Evolutionary conservation across 2,888 invertebrate species (phyloP).

Genomic region (Criorhina ranunculi): DNA sequence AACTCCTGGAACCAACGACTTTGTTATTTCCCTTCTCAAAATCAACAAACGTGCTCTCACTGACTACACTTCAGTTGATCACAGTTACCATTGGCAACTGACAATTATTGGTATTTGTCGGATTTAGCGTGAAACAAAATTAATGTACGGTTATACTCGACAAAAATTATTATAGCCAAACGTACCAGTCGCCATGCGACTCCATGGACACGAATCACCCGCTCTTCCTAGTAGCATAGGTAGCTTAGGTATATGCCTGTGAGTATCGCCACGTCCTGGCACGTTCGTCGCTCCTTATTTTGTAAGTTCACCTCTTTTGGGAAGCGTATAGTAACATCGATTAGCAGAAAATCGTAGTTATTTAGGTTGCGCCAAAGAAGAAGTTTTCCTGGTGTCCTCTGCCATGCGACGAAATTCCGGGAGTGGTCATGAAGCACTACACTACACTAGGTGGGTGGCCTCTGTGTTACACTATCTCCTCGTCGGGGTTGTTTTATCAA

Average conservation of each 20-base stretch:
- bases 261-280: constrained; percentile 72
- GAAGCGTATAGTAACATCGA: constrained; percentile 74
- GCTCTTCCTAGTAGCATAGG: no score
- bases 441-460: constrained; percentile 38
- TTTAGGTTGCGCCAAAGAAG: constrained; percentile 63
- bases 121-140: constrained; percentile 72
- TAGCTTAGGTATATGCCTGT: no score
- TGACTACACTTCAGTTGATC: constrained; percentile 59
- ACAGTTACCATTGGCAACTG: constrained; percentile 72
- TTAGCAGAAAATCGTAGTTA: constrained; percentile 71
- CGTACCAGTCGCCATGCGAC: constrained; percentile 73
- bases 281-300: constrained; percentile 38
- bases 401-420: constrained; percentile 73
- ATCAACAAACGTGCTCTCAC: no score
- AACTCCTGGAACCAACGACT: no score
- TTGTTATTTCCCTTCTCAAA: no score
- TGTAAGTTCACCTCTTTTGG: constrained; percentile 27
- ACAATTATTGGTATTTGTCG: constrained; percentile 73
- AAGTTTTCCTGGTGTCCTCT: constrained; percentile 68
- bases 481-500: constrained; percentile 76
- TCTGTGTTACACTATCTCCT: constrained; percentile 38
- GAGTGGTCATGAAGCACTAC: constrained; percentile 69
- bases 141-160: constrained; percentile 59
- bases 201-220: constrained; percentile 74
- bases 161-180: constrained; percentile 74